Percentiles rank a stretch among this genome's conserved stretches.
phyloP scores from a whole-genome alignment of 2,888 invertebrate species.

The Chymomyza amoena region DNA sequence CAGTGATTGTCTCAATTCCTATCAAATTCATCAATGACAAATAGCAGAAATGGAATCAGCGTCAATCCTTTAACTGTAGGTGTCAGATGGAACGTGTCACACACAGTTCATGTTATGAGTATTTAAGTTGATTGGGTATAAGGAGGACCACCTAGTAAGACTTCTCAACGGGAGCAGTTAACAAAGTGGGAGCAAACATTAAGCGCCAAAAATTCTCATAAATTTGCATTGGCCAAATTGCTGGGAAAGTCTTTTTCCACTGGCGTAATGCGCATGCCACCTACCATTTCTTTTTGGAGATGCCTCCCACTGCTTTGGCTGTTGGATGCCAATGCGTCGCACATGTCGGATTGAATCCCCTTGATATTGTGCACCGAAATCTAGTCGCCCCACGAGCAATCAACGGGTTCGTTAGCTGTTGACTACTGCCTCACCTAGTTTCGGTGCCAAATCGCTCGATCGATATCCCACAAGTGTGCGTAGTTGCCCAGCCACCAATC shows the following conservation, averaged over 20 bases:
- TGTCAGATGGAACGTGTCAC: no score
- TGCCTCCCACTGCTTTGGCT: constrained; percentile 24
- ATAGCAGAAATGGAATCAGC: constrained; percentile 15
- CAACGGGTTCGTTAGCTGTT: constrained; percentile 54
- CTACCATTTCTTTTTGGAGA: constrained; percentile 21
- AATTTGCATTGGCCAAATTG: constrained; percentile 66
- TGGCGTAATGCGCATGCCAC: constrained; percentile 17
- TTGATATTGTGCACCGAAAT: constrained; percentile 46
- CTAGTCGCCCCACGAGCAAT: constrained; percentile 10
- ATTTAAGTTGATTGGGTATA: neutral
- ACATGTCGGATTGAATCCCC: constrained; percentile 66
- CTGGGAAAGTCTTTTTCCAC: constrained; percentile 48
- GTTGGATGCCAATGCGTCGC: constrained; percentile 66
- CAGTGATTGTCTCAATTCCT: neutral
- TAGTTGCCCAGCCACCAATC: constrained; percentile 15
- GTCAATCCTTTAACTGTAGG: no score
- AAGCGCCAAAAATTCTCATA: constrained; percentile 22
- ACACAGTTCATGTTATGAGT: no score
- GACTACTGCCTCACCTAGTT: constrained; percentile 60
- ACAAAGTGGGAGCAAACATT: neutral
- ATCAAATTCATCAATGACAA: constrained; percentile 38
- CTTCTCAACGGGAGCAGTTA: neutral
- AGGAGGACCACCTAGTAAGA: constrained; percentile 45
- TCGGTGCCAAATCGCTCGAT: constrained; percentile 42
- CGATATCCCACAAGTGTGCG: constrained; percentile 25